Conservation (phyloP, 2,888 invertebrate genomes). For the Neoitamus cyanurus region DNA sequence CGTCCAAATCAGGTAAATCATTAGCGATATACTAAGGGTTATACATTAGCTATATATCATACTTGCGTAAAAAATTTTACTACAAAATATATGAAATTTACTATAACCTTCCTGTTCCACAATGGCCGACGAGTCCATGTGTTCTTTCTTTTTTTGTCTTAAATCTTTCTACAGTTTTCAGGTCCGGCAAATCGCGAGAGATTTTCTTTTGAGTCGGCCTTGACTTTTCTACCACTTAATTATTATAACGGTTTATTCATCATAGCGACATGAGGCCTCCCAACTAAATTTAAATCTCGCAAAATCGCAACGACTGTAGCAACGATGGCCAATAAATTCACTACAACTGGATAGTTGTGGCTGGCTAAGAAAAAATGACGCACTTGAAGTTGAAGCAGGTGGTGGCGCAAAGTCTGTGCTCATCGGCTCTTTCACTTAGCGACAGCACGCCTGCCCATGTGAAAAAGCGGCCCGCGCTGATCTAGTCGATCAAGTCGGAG, state of each 20-base stretch:
- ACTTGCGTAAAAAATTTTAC: too few relatives aligned
- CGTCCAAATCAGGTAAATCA: too few relatives aligned
- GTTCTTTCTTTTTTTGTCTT: not conserved
- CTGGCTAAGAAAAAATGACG: not conserved
- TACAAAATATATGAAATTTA: not conserved
- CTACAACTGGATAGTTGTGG: not conserved
- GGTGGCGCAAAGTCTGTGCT: not conserved
- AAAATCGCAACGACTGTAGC: not conserved
- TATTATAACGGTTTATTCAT: not conserved
- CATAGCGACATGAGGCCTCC: not conserved
- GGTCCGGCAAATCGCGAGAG: not conserved
- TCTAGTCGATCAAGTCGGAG: not conserved
- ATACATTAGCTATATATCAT: too few relatives aligned
- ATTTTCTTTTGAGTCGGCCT: not conserved
- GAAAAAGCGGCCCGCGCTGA: not conserved
- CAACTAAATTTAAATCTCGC: not conserved
- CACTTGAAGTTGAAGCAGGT: not conserved
- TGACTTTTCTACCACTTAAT: conserved; percentile 25
- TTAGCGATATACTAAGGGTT: too few relatives aligned
- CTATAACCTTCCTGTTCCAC: not conserved
- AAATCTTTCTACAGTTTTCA: not conserved
- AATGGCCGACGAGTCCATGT: not conserved
- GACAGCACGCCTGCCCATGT: not conserved
- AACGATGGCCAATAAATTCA: not conserved
- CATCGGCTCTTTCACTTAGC: conserved; percentile 5